Conservation (phyloP, 2,888 invertebrate genomes). For the Conops quadrifasciatus region DNA sequence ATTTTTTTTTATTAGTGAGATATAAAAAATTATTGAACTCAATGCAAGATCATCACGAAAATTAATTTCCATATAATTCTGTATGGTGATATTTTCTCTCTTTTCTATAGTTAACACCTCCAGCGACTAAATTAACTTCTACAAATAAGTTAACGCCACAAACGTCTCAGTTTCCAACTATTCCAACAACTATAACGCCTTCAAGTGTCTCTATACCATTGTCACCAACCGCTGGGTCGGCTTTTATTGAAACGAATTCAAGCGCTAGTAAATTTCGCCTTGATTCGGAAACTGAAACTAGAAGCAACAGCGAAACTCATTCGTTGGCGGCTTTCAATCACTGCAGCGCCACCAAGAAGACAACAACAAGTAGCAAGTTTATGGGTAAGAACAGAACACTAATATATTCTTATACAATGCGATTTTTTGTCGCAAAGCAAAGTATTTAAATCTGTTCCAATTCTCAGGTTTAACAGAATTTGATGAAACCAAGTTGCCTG, state of each 20-base stretch:
- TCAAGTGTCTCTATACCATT: slow-evolving; percentile 23
- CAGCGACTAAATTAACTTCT: slow-evolving; percentile 49
- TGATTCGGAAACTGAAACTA: slow-evolving; percentile 40
- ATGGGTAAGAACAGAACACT: slow-evolving; percentile 38
- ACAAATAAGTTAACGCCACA: slow-evolving; percentile 42
- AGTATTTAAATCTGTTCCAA: slow-evolving; percentile 17
- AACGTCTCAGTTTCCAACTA: slow-evolving; percentile 39
- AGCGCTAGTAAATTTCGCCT: slow-evolving; percentile 39
- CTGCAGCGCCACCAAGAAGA: slow-evolving; percentile 35
- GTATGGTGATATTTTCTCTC: slow-evolving; percentile 37
- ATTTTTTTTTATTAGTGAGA: no score
- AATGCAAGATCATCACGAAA: no score
- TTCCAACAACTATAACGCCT: slow-evolving; percentile 32
- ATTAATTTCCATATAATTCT: no score
- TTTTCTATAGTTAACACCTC: slow-evolving; percentile 52
- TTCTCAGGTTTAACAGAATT: slow-evolving; percentile 52
- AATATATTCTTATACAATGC: no score
- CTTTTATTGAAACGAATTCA: slow-evolving; percentile 38
- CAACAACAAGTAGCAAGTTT: slow-evolving; percentile 39
- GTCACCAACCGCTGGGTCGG: slow-evolving; percentile 34
- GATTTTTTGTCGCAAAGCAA: not conserved
- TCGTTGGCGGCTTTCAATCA: slow-evolving; percentile 29
- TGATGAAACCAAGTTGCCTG: slow-evolving; percentile 56
- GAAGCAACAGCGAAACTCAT: slow-evolving; percentile 26
- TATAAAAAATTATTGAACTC: no score